Conservation (phyloP, 2,888 invertebrate genomes). For the Neoitamus cyanurus region DNA sequence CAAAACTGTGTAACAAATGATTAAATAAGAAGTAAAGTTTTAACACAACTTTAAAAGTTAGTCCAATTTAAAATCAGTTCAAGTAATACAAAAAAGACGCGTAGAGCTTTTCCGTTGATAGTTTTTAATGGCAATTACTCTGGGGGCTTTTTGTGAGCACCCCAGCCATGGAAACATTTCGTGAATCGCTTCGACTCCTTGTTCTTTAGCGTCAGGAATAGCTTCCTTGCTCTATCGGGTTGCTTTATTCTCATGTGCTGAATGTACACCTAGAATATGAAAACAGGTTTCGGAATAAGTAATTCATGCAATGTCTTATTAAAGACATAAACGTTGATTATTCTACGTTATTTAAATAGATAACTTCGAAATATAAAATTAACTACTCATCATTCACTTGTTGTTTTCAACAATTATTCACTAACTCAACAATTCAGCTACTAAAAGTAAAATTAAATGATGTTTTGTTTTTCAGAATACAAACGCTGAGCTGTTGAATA, state of each 20-base stretch:
- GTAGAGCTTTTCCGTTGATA: too few species aligned
- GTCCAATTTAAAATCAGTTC: constrained; percentile 22
- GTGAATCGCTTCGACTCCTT: constrained; percentile 95
- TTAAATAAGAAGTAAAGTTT: neutral
- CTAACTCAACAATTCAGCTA: too few species aligned
- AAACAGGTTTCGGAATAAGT: too few species aligned
- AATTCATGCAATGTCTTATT: too few species aligned
- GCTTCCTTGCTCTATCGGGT: constrained; percentile 87
- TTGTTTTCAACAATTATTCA: too few species aligned
- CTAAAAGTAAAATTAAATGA: too few species aligned
- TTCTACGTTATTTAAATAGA: too few species aligned
- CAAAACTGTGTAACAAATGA: neutral
- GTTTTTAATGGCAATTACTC: constrained; percentile 54
- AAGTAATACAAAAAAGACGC: neutral
- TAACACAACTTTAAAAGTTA: constrained; percentile 29
- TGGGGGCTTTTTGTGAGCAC: constrained; percentile 76
- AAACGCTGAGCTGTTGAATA: too few species aligned
- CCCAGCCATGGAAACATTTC: constrained; percentile 99
- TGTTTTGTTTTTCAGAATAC: constrained; percentile 52
- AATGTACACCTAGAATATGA: constrained; percentile 84
- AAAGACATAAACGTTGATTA: too few species aligned
- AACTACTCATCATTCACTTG: too few species aligned
- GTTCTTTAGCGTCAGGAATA: constrained; percentile 94
- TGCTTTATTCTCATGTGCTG: constrained; percentile 97
- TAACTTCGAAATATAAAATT: too few species aligned